These are phyloP conservation scores for Fopius arisanus DNA, from an alignment of 1,140 invertebrate species.

Conservation along the genomic window DNA sequence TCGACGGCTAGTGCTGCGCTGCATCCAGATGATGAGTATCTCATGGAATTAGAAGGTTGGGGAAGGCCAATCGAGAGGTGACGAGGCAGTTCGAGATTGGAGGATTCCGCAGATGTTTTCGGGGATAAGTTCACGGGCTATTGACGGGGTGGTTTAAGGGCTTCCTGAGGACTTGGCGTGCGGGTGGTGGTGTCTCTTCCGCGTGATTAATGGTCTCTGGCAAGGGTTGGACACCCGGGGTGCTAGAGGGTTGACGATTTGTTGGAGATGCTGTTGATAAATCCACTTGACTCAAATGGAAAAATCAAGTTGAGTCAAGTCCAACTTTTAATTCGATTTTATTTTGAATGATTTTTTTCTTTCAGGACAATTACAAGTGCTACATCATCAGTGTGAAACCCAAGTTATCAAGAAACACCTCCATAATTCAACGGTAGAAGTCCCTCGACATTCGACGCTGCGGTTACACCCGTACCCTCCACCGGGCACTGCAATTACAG, in stretches of 20 bases:
- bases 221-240: background rate
- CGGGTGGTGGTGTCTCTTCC: too few species aligned
- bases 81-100: background rate
- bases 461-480: background rate
- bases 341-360: too few species aligned
- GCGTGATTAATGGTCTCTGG: conserved; percentile 18
- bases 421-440: background rate
- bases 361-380: too few species aligned
- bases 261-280: too few species aligned
- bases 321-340: too few species aligned
- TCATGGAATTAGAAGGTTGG: background rate
- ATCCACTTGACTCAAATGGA: too few species aligned
- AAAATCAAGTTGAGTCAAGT: too few species aligned
- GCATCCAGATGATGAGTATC: background rate
- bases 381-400: too few species aligned
- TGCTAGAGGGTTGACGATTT: too few species aligned
- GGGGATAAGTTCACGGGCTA: background rate
- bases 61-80: background rate
- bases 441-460: background rate
- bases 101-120: background rate
- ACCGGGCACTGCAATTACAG: conserved; percentile 22
- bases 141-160: background rate
- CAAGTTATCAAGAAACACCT: too few species aligned
- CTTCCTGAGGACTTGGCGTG: background rate
- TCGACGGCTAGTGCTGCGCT: background rate